These are phyloP conservation scores for Morpho helenor DNA, from an alignment of 2,888 invertebrate species.

Conservation along the genomic window DNA sequence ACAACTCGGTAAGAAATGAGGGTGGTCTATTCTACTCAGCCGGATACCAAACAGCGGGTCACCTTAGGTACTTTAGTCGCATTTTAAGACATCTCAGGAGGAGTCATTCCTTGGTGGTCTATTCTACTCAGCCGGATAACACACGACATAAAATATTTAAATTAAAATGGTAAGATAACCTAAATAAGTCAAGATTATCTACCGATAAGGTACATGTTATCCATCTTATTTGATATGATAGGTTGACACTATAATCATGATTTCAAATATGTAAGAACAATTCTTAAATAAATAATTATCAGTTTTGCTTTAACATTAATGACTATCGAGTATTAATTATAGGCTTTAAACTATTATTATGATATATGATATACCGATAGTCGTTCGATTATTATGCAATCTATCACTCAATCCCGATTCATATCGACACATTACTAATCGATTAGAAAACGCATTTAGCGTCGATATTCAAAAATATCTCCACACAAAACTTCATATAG, in stretches of 20 bases:
- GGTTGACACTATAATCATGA: conserved; percentile 1
- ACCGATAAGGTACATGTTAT: too few relatives aligned
- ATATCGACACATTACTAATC: conserved; percentile 59
- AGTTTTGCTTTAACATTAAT: conserved; percentile 23
- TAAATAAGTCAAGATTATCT: too few relatives aligned
- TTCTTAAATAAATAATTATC: conserved; percentile 21
- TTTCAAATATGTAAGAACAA: conserved; percentile 13
- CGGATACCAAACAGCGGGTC: too few relatives aligned
- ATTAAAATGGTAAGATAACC: too few relatives aligned
- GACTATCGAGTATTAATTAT: conserved; percentile 24
- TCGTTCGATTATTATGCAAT: conserved; percentile 50
- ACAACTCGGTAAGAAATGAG: too few relatives aligned
- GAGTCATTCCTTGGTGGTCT: too few relatives aligned
- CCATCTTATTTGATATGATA: too few relatives aligned
- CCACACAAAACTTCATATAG: conserved; percentile 67
- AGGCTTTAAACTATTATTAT: conserved; percentile 7
- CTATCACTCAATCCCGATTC: conserved; percentile 57
- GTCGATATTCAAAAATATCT: conserved; percentile 46
- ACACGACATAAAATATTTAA: too few relatives aligned
- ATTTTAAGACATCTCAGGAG: too few relatives aligned
- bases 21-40: too few relatives aligned
- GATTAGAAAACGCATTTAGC: conserved; percentile 64
- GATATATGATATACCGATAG: conserved; percentile 19
- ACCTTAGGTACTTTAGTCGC: too few relatives aligned
- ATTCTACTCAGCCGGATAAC: too few relatives aligned